Conservation (phyloP, 2,888 invertebrate genomes). For the Pandemis cinnamomeana region DNA sequence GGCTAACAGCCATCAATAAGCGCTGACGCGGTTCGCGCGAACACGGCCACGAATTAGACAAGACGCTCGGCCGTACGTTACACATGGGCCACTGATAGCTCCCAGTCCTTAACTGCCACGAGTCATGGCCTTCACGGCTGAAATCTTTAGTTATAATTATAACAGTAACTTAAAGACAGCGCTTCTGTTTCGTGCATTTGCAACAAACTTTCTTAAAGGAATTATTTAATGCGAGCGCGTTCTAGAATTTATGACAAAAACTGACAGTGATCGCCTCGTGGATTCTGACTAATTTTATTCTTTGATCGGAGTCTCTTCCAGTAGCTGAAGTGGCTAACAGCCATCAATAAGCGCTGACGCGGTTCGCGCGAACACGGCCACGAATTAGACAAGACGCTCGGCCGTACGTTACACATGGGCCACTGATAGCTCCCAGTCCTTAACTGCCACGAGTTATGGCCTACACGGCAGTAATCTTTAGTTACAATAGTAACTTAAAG, state of each 20-base stretch:
- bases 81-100: constrained; percentile 33
- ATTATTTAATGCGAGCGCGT: too few relatives aligned
- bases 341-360: constrained; percentile 70
- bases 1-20: constrained; percentile 60
- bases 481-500: too few relatives aligned
- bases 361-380: constrained; percentile 57
- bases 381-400: constrained; percentile 57
- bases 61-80: constrained; percentile 46
- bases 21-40: constrained; percentile 61
- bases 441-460: constrained; percentile 29
- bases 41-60: constrained; percentile 62
- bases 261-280: too few relatives aligned
- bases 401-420: constrained; percentile 45
- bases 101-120: constrained; percentile 23
- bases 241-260: too few relatives aligned
- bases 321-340: constrained; percentile 34
- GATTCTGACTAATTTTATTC: too few relatives aligned
- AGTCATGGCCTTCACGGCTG: not conserved
- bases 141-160: too few relatives aligned
- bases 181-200: too few relatives aligned
- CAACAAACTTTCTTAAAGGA: too few relatives aligned
- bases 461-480: too few relatives aligned
- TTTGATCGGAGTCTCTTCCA: constrained; percentile 41
- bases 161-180: too few relatives aligned
- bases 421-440: constrained; percentile 4